These are phyloP conservation scores for Rhagium mordax DNA, from an alignment of 2,888 invertebrate genomes.

Conservation along the genomic window DNA sequence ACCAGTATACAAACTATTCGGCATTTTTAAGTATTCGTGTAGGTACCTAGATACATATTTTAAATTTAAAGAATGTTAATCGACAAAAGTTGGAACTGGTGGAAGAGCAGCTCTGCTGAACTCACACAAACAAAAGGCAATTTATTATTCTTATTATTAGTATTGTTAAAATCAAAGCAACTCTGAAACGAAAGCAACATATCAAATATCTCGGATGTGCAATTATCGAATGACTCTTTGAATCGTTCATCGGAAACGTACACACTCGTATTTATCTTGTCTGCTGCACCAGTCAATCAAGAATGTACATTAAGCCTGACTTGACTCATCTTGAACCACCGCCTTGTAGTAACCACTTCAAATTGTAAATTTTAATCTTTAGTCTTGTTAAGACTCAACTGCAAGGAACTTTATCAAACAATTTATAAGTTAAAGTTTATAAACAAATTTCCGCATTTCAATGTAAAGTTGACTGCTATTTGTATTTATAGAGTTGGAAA, in stretches of 20 bases:
- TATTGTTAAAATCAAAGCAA: too few species aligned
- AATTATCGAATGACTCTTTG: not conserved
- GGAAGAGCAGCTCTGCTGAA: too few species aligned
- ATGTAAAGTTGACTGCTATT: conserved; percentile 35
- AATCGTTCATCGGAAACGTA: not conserved
- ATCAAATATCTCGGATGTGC: too few species aligned
- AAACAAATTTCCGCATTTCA: conserved; percentile 36
- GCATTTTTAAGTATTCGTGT: too few species aligned
- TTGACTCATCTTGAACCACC: not conserved
- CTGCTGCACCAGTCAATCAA: not conserved
- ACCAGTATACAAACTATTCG: too few species aligned
- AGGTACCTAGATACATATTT: too few species aligned
- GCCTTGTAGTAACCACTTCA: not conserved
- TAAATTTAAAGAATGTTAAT: too few species aligned
- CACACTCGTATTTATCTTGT: not conserved
- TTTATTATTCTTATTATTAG: too few species aligned
- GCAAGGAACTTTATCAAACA: conserved; percentile 24
- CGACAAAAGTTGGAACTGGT: too few species aligned
- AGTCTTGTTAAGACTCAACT: not conserved
- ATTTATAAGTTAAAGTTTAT: conserved; percentile 20
- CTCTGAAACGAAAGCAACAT: too few species aligned
- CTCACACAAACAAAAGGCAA: too few species aligned
- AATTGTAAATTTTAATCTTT: not conserved
- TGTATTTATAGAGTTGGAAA: conserved; percentile 45
- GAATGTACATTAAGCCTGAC: not conserved